Evolutionary conservation across 1,140 invertebrate species (phyloP).

Genomic region (Cyclargus thomasi): DNA sequence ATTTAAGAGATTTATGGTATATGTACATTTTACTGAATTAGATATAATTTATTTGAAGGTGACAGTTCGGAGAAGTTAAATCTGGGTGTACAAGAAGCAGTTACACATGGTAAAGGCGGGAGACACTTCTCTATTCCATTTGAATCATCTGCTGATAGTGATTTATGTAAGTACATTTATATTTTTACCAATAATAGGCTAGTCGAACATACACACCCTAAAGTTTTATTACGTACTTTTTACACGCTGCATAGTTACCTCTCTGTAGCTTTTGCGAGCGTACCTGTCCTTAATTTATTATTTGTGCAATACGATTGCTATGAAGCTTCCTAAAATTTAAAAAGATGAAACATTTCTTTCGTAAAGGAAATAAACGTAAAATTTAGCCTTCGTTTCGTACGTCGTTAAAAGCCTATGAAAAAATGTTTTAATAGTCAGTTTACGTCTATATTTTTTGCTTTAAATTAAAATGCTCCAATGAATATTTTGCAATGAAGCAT

Average conservation of each 20-base stretch:
- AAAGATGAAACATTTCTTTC: no score
- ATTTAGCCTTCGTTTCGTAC: no score
- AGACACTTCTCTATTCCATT: conserved; percentile 62
- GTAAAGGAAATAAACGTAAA: no score
- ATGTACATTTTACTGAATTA: neutral
- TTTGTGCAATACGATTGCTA: no score
- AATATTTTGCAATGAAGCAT: conserved; percentile 4
- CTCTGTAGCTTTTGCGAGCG: no score
- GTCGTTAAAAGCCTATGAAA: neutral
- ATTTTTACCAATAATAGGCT: neutral
- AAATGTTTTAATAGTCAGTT: neutral
- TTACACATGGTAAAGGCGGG: conserved; percentile 51
- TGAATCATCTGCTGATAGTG: conserved; percentile 58
- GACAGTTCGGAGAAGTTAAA: conserved; percentile 49
- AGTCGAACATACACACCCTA: no score
- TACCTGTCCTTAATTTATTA: no score
- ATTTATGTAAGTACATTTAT: conserved; percentile 54
- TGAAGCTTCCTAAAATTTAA: no score
- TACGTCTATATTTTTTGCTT: neutral
- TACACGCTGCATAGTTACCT: no score
- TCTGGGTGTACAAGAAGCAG: conserved; percentile 40
- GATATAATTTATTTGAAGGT: conserved; percentile 41
- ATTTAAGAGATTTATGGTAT: no score
- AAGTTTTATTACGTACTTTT: no score
- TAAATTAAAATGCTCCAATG: neutral